Conservation (phyloP, 2,797 vertebrate genomes). For the Ataeniobius toweri region DNA sequence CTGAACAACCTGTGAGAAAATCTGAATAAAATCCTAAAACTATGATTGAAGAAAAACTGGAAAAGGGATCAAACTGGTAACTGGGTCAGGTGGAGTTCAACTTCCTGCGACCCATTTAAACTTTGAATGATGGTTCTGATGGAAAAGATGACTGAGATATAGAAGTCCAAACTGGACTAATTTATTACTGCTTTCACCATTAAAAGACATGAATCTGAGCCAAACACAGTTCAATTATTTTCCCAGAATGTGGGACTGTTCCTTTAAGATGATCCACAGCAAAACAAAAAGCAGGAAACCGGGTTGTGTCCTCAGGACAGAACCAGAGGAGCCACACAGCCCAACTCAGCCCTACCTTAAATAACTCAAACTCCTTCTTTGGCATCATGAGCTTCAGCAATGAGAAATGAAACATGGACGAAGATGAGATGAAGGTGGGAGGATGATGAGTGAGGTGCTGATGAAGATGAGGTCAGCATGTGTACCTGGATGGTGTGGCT, state of each 20-base stretch:
- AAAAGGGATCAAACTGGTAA: background rate
- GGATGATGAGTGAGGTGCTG: background rate
- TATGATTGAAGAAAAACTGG: no score
- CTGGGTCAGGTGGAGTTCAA: background rate
- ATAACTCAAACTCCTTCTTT: conserved; percentile 99
- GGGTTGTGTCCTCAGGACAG: no score
- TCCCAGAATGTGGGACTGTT: conserved; percentile 39
- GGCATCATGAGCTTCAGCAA: conserved; percentile 94
- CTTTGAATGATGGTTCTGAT: background rate
- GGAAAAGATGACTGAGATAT: background rate
- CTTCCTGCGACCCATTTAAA: background rate
- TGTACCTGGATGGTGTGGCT: conserved; percentile 90
- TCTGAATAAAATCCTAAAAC: background rate
- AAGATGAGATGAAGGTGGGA: background rate
- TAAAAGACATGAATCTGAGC: background rate
- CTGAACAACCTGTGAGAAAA: background rate
- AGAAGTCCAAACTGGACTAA: no score
- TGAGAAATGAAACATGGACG: conserved; percentile 28
- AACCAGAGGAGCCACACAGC: conserved; percentile 13
- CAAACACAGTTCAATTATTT: no score
- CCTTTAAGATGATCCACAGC: conserved; percentile 42
- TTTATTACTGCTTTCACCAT: no score
- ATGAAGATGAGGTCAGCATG: background rate
- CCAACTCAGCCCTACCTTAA: conserved; percentile 87
- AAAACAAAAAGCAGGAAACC: conserved; percentile 10